Percentiles rank a stretch among this genome's conserved stretches.
These are phyloP conservation scores for Odontocolon sp. DNA, from an alignment of 2,888 invertebrate genomes.

Conservation along the genomic window DNA sequence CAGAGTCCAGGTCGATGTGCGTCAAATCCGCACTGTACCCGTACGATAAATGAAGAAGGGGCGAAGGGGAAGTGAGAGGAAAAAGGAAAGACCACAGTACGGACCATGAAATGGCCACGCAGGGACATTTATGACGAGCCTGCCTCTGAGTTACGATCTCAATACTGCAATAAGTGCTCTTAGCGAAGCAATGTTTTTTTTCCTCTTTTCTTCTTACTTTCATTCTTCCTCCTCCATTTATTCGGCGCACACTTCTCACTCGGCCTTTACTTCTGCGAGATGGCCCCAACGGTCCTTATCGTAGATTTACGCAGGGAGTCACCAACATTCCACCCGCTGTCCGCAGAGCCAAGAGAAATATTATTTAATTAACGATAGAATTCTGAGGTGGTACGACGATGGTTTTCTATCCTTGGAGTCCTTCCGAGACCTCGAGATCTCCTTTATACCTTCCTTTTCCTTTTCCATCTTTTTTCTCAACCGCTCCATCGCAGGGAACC, in stretches of 20 bases:
- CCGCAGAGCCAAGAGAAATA: constrained; percentile 74
- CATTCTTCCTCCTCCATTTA: not conserved
- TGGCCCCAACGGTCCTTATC: constrained; percentile 46
- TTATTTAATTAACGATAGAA: constrained; percentile 78
- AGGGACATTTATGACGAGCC: constrained; percentile 77
- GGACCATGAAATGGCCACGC: constrained; percentile 60
- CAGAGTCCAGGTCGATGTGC: constrained; percentile 48
- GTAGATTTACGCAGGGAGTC: constrained; percentile 52
- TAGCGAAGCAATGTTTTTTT: constrained; percentile 72
- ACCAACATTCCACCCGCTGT: not conserved
- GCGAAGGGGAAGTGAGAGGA: constrained; percentile 43
- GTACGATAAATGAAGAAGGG: constrained; percentile 53
- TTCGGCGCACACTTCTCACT: no score
- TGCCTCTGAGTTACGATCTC: constrained; percentile 78
- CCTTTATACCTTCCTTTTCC: constrained; percentile 8
- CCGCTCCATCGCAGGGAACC: constrained; percentile 4
- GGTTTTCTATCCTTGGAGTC: constrained; percentile 17
- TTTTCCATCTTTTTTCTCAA: not conserved
- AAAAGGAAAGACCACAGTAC: constrained; percentile 54
- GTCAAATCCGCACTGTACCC: constrained; percentile 26
- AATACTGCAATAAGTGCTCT: constrained; percentile 79
- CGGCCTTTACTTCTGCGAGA: constrained; percentile 29
- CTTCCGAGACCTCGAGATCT: constrained; percentile 25
- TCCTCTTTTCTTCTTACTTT: not conserved
- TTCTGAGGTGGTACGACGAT: constrained; percentile 10